Evolutionary conservation across 2,113 vertebrate genomes (phyloP).

Genomic region (Alethe diademata): DNA sequence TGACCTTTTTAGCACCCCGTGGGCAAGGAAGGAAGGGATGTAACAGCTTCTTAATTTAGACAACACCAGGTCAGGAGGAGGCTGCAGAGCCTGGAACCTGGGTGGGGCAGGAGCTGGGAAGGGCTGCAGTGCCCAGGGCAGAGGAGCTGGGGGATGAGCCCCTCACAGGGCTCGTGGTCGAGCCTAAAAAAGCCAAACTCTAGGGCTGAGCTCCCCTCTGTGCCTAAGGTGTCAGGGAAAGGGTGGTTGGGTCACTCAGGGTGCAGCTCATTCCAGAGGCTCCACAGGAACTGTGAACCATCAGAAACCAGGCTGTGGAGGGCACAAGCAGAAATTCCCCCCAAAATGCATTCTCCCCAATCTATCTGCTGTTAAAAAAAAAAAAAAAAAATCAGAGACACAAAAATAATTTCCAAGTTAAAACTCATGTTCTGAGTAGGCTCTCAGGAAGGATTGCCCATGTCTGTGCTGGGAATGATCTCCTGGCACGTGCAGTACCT

Average conservation of each 20-base stretch:
- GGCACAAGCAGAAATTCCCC: background rate
- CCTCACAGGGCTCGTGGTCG: accelerated
- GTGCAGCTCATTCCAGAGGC: background rate
- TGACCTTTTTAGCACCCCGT: constrained; percentile 38
- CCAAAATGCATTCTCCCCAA: accelerated
- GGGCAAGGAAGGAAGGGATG: constrained; percentile 2
- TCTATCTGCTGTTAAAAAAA: background rate
- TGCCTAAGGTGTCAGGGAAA: background rate
- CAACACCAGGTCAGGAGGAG: background rate
- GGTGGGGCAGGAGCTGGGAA: background rate
- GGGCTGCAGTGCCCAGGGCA: background rate
- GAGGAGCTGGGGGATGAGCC: background rate
- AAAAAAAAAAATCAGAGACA: background rate
- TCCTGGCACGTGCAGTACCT: too few species aligned
- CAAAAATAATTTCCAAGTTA: background rate
- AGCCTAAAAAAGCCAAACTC: background rate
- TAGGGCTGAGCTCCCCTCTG: background rate
- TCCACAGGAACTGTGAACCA: background rate
- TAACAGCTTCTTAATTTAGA: constrained; percentile 25
- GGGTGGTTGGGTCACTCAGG: background rate
- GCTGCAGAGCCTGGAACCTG: accelerated
- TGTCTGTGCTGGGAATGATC: background rate
- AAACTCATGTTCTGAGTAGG: background rate
- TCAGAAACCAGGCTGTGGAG: background rate
- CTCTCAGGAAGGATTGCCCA: background rate